A percentile compares a stretch with the other conserved stretches of the same genome.
phyloP scores from a whole-genome alignment of 2,113 vertebrate species.

The Sylvietta virens region DNA sequence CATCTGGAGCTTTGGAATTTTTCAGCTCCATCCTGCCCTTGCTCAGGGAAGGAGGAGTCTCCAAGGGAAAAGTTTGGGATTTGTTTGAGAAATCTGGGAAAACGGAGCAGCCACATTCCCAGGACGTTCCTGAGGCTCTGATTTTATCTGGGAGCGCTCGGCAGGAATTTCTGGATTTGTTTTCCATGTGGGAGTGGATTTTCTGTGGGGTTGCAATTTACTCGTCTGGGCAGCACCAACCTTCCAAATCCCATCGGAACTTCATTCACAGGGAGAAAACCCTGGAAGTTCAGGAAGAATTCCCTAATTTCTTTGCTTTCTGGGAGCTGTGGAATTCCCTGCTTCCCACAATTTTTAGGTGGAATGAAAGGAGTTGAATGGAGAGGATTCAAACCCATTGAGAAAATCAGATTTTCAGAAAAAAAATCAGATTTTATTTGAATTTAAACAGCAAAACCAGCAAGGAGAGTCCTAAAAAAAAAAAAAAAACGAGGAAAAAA shows the following conservation, averaged over 20 bases:
- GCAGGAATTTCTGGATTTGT: not conserved
- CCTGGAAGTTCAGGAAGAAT: not conserved
- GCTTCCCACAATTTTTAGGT: not conserved
- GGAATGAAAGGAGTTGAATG: not conserved
- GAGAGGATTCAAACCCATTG: not conserved
- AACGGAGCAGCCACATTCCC: not conserved
- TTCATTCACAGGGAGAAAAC: not conserved
- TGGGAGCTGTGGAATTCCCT: not conserved
- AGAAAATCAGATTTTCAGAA: not conserved
- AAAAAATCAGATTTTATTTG: not conserved
- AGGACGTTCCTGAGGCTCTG: not conserved
- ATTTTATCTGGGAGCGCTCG: accelerated
- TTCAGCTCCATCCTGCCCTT: not conserved
- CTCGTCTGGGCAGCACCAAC: not conserved
- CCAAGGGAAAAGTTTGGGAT: not conserved
- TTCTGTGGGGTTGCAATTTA: not conserved
- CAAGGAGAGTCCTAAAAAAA: not conserved
- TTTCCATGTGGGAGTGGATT: not conserved
- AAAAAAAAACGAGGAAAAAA: not conserved
- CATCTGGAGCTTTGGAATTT: not conserved
- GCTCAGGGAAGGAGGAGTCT: not conserved
- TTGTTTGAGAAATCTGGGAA: not conserved
- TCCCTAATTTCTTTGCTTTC: not conserved
- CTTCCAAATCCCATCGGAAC: not conserved
- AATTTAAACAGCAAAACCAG: not conserved